Base-by-base conservation (phyloP, 2,797 vertebrate genomes). In the Pseudochirops cupreus region DNA sequence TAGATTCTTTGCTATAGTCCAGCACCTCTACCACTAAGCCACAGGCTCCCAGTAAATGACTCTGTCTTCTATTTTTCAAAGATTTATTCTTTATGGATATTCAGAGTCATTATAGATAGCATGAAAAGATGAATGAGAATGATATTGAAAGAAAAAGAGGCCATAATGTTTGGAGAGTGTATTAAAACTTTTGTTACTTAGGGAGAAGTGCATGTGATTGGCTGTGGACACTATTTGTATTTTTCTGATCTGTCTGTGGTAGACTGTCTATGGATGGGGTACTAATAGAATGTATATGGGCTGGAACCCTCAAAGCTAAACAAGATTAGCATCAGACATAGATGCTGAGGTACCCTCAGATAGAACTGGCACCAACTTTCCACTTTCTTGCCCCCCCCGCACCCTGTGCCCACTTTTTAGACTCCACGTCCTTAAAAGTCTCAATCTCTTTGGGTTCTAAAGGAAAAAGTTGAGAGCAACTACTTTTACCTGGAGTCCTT, bases 21-120 rank as follows among this genome's bases (percentile, higher is more conserved):
- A 1, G 0, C 11, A 57, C 26, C 13, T n/a, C 46, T 33, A 21
- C 59, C 0, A 12, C 54, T 3, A 0, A 0, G 18, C 50, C 90
- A 33, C 13, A 54, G 4, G 11, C 50, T 10, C 0, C 0, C 0
- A 16, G 56, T 57, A 57, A 91, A 56, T 0, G 0, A 39, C 14
- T 93, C 46, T 29, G 57, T 74, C 87, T 1, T 82, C 21, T 91
- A 50, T 2, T 62, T 91, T 91, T 31, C 90, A 56, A 55, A 67
- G n/a, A 53, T 91, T 93, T 52, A 54, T 54, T n/a, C 92, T 82
- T n/a, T 74, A 39, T 2, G n/a, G 24, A n/a, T 46, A 13, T 28
- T 90, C n/a, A 82, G n/a, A 62, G 18, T 1, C 21, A 31, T 58
- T 55, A 31, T n/a, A 39, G 29, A 56, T 95, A 93, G 33, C 29